A percentile compares a stretch with the other conserved stretches of the same genome.
phyloP scores from a whole-genome alignment of 2,113 vertebrate genomes.

The Labeo rohita region DNA sequence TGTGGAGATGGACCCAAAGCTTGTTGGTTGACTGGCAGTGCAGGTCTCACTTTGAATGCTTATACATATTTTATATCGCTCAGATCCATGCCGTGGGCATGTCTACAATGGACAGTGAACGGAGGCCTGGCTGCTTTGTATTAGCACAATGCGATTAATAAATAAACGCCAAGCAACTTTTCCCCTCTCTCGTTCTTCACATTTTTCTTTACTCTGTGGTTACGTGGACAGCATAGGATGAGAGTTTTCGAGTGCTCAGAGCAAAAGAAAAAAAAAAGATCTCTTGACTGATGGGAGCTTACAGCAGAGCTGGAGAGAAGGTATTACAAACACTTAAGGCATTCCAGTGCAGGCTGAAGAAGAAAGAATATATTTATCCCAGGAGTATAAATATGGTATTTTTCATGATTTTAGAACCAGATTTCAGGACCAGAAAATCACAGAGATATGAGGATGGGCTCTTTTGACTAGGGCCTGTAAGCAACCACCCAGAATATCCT shows the following conservation, averaged over 20 bases:
- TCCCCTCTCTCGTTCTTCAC: conserved; percentile 16
- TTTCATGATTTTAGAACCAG: not conserved
- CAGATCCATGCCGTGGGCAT: conserved; percentile 49
- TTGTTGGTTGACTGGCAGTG: conserved; percentile 39
- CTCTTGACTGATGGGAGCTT: not conserved
- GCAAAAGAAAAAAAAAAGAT: not conserved
- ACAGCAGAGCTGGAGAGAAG: not conserved
- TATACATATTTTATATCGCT: conserved; percentile 61
- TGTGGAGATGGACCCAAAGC: conserved; percentile 1
- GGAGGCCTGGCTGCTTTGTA: conserved; percentile 49
- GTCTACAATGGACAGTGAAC: conserved; percentile 33
- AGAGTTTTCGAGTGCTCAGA: not conserved
- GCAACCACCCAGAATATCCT: not conserved
- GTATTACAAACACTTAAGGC: not conserved
- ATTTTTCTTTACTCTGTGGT: not conserved
- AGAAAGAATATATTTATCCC: not conserved
- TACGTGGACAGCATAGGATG: conserved; percentile 35
- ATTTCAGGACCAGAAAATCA: not conserved
- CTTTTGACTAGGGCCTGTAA: not conserved
- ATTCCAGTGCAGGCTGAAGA: not conserved
- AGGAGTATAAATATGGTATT: not conserved
- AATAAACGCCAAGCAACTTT: conserved; percentile 57
- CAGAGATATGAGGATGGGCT: not conserved
- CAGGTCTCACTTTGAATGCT: conserved; percentile 52
- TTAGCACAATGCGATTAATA: conserved; percentile 56